Conservation (phyloP, 2,113 vertebrate species). For the Oncorhynchus clarkii region DNA sequence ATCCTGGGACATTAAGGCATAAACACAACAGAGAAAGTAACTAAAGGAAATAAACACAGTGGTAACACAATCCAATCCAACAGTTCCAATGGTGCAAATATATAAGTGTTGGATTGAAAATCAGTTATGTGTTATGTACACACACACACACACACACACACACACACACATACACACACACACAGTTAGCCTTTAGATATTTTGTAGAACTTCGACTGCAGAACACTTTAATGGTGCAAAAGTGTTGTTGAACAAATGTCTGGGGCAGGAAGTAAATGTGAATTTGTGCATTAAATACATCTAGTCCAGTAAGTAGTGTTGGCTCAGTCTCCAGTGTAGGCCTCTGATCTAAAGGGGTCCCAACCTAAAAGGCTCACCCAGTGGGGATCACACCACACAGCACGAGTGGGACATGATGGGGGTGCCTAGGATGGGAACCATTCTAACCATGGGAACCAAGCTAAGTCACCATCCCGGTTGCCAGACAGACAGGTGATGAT, state of each 20-base stretch:
- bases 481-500: constrained; percentile 61
- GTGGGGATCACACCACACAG: constrained; percentile 17
- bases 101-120: constrained; percentile 7
- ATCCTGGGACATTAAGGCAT: constrained; percentile 41
- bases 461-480: constrained; percentile 53
- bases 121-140: neutral
- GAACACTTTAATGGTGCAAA: constrained; percentile 22
- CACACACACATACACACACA: neutral
- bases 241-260: neutral
- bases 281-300: constrained; percentile 16
- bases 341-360: neutral
- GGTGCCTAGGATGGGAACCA: constrained; percentile 41
- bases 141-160: too few species aligned
- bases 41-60: neutral
- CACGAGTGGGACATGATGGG: constrained; percentile 22
- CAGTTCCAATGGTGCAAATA: constrained; percentile 7
- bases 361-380: constrained; percentile 18
- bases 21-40: neutral
- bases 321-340: constrained; percentile 14
- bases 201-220: neutral
- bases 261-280: constrained; percentile 19
- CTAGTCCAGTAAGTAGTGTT: constrained; percentile 16
- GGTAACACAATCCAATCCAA: neutral
- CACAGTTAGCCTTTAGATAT: neutral
- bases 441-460: constrained; percentile 11